phyloP scores from a whole-genome alignment of 2,113 vertebrate species.

The Ceuthmochares aereus region DNA sequence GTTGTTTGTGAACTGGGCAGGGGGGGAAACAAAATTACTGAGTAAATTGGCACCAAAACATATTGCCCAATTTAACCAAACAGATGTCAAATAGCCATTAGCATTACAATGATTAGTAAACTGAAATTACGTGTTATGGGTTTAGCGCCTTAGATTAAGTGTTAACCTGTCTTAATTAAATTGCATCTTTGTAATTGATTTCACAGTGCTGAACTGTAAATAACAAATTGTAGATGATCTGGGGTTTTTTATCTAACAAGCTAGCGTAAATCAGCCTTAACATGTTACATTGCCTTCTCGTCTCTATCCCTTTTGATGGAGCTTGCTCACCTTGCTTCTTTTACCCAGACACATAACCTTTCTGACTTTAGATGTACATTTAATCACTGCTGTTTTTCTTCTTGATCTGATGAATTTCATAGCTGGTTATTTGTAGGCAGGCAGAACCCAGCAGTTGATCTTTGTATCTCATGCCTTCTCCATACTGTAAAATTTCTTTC shows the following conservation, averaged over 20 bases:
- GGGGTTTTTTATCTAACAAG: not conserved
- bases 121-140: slow-evolving; percentile 26
- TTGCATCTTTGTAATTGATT: slow-evolving; percentile 65
- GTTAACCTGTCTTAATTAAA: slow-evolving; percentile 72
- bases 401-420: fast-evolving
- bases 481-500: fast-evolving
- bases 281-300: fast-evolving
- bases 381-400: not conserved
- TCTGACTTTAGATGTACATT: fast-evolving
- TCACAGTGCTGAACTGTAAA: slow-evolving; percentile 49
- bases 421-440: fast-evolving
- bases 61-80: not conserved
- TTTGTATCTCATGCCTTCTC: fast-evolving
- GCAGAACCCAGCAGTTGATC: fast-evolving
- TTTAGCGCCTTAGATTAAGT: slow-evolving; percentile 53
- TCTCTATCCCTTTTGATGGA: not conserved
- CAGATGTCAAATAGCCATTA: slow-evolving; percentile 68
- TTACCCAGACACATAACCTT: fast-evolving
- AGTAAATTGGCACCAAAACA: not conserved
- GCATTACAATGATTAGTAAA: slow-evolving; percentile 47
- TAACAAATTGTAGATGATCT: slow-evolving; percentile 42
- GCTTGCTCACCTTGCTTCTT: not conserved
- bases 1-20: not conserved
- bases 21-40: not conserved
- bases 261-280: not conserved